Evolutionary conservation across 35 echinoderm and acorn worm genomes (phyloP).

Genomic region (Diadema setosum): DNA sequence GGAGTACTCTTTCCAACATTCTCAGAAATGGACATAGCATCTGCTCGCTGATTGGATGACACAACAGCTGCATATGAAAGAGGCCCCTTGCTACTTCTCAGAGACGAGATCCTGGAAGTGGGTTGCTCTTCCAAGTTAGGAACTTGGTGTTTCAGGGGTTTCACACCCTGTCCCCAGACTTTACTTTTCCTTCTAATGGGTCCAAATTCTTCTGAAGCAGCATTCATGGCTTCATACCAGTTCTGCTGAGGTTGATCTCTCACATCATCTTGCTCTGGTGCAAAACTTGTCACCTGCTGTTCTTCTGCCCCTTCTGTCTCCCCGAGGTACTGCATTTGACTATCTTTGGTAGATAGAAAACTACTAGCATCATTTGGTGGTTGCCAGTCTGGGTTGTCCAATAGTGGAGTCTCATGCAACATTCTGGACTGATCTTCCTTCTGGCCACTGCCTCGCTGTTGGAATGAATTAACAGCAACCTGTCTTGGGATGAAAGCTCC

Average conservation of each 20-base stretch:
- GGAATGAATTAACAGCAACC: neutral
- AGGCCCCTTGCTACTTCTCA: no score
- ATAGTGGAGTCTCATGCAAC: neutral
- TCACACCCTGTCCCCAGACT: neutral
- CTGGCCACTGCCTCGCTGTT: neutral
- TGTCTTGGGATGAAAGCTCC: neutral
- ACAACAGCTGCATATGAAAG: neutral
- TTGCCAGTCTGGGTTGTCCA: neutral
- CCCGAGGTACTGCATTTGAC: neutral
- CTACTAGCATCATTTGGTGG: neutral
- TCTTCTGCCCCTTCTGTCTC: neutral
- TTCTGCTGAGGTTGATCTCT: neutral
- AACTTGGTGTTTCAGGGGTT: neutral
- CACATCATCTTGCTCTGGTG: neutral
- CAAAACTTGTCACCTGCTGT: neutral
- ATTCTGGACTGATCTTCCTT: neutral
- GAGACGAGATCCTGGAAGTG: neutral
- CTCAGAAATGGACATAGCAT: neutral
- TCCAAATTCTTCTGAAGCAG: neutral
- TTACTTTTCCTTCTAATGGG: neutral
- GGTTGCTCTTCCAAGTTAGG: neutral
- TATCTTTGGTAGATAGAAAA: constrained; percentile 10
- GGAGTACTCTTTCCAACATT: neutral
- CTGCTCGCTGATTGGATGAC: neutral
- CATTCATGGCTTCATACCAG: neutral